A percentile compares a stretch with the other conserved stretches of the same genome.
phyloP scores from a whole-genome alignment of 2,797 vertebrate genomes.

The Neopelma chrysocephalum region DNA sequence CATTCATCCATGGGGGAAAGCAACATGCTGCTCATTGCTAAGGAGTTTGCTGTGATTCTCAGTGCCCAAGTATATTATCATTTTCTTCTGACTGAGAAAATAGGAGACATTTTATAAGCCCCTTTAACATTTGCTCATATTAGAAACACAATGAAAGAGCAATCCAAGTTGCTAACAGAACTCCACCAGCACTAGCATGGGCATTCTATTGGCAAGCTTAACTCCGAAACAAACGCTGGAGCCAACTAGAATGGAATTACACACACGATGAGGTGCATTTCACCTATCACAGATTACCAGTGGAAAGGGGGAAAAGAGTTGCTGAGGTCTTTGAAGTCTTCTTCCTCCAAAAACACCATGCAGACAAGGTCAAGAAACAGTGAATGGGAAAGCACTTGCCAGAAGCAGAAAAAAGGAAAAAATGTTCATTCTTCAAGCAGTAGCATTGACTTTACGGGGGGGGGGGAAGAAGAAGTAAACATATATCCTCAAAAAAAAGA shows the following conservation, averaged over 20 bases:
- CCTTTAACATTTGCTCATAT: neutral
- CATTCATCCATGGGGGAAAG: conserved; percentile 32
- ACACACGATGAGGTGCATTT: neutral
- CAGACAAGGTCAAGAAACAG: neutral
- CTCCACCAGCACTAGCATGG: neutral
- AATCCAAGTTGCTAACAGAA: neutral
- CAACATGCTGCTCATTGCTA: neutral
- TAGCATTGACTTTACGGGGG: neutral
- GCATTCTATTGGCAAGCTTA: neutral
- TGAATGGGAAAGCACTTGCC: neutral
- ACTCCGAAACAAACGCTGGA: neutral
- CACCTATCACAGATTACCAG: neutral
- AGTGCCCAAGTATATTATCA: neutral
- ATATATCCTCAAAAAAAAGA: neutral
- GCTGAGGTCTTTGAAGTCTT: neutral
- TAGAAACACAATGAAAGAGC: neutral
- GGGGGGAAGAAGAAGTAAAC: neutral
- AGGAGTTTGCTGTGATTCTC: conserved; percentile 19
- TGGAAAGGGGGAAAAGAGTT: neutral
- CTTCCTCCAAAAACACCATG: neutral
- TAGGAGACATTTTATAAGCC: neutral
- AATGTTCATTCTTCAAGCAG: neutral
- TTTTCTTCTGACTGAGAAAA: neutral
- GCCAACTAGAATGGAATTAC: neutral
- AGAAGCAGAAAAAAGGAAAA: neutral